Percentiles rank a stretch among this genome's conserved stretches.
Evolutionary conservation across 1,140 invertebrate species (phyloP).

Genomic region (Dufourea novaeangliae): DNA sequence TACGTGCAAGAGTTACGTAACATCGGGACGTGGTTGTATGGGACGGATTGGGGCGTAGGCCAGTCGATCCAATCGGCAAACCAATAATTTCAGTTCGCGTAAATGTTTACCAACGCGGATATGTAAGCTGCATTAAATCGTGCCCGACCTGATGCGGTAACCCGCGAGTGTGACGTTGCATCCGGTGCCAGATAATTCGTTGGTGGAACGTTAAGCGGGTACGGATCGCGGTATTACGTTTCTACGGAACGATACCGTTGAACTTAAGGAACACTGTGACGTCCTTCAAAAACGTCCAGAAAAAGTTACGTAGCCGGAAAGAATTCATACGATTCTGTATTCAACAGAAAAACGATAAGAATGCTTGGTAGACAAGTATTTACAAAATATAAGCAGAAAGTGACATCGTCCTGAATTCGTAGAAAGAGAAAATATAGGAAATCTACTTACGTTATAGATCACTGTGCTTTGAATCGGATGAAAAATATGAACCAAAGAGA

Average conservation of each 20-base stretch:
- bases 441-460: too few species aligned
- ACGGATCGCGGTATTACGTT: background rate
- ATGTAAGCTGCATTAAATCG: constrained; percentile 53
- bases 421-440: too few species aligned
- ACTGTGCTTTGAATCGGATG: too few species aligned
- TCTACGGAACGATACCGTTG: background rate
- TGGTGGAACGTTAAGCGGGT: background rate
- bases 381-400: too few species aligned
- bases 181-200: constrained; percentile 39
- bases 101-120: constrained; percentile 46
- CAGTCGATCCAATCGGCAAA: constrained; percentile 32
- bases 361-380: too few species aligned
- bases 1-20: background rate
- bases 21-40: background rate
- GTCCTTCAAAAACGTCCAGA: background rate
- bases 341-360: too few species aligned
- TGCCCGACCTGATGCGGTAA: constrained; percentile 21
- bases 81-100: constrained; percentile 47
- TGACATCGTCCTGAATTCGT: too few species aligned
- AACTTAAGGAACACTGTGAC: background rate
- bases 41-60: background rate
- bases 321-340: too few species aligned
- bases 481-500: too few species aligned
- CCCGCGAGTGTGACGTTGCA: constrained; percentile 38
- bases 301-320: too few species aligned